A percentile compares a stretch with the other conserved stretches of the same genome.
Conservation (phyloP, 2,113 vertebrate genomes). For the Ptilonorhynchus violaceus region DNA sequence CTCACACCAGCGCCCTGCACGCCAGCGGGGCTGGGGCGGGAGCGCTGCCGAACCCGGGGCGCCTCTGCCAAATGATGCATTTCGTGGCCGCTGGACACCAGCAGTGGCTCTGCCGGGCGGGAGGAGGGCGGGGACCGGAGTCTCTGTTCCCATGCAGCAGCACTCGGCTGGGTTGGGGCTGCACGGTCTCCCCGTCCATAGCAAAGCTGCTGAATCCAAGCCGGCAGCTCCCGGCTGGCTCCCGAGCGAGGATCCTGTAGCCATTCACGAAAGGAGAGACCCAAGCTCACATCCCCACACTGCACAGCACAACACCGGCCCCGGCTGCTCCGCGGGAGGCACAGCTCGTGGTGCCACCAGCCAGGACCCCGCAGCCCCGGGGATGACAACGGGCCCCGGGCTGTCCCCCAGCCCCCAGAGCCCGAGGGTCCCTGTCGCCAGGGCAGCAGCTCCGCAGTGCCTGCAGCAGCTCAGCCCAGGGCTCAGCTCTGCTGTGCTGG, state of each 20-base stretch:
- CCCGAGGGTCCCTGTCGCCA: background rate
- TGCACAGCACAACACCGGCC: accelerated
- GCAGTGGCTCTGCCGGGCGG: background rate
- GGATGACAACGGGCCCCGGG: accelerated
- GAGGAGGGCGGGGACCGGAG: accelerated
- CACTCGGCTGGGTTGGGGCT: accelerated
- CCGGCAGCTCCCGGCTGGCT: background rate
- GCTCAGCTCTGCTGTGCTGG: background rate
- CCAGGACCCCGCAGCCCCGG: background rate
- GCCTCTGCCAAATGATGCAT: accelerated
- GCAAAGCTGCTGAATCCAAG: background rate
- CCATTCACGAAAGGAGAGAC: accelerated
- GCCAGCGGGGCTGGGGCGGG: background rate
- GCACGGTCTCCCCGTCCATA: accelerated
- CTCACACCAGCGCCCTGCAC: background rate
- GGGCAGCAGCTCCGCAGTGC: background rate
- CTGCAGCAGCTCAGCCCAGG: background rate
- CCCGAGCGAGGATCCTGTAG: accelerated
- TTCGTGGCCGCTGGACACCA: accelerated
- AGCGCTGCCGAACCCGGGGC: background rate
- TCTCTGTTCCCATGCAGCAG: accelerated
- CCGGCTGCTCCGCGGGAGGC: accelerated
- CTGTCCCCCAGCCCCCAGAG: background rate
- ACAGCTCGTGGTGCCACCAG: accelerated
- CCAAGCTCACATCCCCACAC: accelerated